These are phyloP conservation scores for Labrus mixtus DNA, from an alignment of 2,113 vertebrate species.

Conservation along the genomic window DNA sequence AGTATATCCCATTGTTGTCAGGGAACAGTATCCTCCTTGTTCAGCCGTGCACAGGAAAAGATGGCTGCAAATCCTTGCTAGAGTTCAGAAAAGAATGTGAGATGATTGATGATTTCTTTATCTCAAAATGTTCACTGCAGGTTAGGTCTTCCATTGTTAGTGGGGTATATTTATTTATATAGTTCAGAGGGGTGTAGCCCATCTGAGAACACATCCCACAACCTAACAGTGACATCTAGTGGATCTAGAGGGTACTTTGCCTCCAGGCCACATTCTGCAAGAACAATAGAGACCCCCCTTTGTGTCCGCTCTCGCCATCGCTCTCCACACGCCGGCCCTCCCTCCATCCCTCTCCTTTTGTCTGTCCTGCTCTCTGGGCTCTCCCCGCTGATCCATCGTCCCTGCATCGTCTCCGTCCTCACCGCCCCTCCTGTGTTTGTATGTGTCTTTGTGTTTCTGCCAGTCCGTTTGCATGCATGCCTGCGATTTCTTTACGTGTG, in stretches of 20 bases:
- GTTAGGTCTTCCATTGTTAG: conserved; percentile 8
- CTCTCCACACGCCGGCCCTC: conserved; percentile 56
- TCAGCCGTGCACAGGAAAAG: conserved; percentile 1
- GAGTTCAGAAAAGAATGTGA: background rate
- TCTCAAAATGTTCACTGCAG: background rate
- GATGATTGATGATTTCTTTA: background rate
- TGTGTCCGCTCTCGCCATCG: conserved; percentile 64
- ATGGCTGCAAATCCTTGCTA: background rate
- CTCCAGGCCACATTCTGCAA: conserved; percentile 55
- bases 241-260: conserved; percentile 50
- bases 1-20: conserved; percentile 33
- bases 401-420: conserved; percentile 10
- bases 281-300: conserved; percentile 80
- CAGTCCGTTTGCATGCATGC: conserved; percentile 71
- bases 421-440: conserved; percentile 37
- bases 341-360: conserved; percentile 66
- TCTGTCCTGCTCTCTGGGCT: conserved; percentile 61
- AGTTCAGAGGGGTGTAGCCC: conserved; percentile 54
- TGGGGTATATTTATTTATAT: background rate
- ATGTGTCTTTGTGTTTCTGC: conserved; percentile 59
- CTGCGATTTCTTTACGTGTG: conserved; percentile 71
- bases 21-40: conserved; percentile 41
- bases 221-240: conserved; percentile 74
- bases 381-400: conserved; percentile 36
- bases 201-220: conserved; percentile 11